Evolutionary conservation across 2,113 vertebrate genomes (phyloP).

Genomic region (Argyrosomus japonicus): DNA sequence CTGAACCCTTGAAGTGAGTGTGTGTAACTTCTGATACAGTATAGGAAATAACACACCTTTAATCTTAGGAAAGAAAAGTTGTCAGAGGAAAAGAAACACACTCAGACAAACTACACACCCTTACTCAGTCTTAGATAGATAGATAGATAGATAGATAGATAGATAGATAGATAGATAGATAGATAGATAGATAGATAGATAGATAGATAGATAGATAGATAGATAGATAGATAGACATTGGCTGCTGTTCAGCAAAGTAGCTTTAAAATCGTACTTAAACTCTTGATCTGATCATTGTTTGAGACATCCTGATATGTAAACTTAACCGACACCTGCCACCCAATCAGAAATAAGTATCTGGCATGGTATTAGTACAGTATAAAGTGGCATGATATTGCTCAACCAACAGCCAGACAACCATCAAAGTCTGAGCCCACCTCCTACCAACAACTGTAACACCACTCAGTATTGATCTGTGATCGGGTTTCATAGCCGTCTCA

Average conservation of each 20-base stretch:
- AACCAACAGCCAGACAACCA: conserved; percentile 8
- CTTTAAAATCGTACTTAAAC: neutral
- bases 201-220: no score
- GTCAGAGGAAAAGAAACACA: neutral
- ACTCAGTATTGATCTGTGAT: conserved; percentile 76
- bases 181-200: no score
- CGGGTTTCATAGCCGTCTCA: conserved; percentile 71
- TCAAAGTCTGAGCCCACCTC: conserved; percentile 23
- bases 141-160: no score
- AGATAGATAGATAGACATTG: no score
- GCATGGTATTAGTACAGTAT: conserved; percentile 1
- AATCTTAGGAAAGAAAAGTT: neutral
- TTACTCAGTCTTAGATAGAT: no score
- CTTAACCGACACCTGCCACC: neutral
- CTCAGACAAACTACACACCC: no score
- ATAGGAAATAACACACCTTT: neutral
- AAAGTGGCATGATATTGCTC: conserved; percentile 20
- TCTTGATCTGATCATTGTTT: neutral
- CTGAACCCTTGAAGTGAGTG: neutral
- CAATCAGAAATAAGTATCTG: conserved; percentile 9
- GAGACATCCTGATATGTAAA: no score
- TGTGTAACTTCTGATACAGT: neutral
- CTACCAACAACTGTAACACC: conserved; percentile 43
- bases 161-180: no score
- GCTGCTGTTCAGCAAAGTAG: neutral